These are phyloP conservation scores for Nudaria mundana DNA, from an alignment of 2,888 invertebrate species.

Conservation along the genomic window DNA sequence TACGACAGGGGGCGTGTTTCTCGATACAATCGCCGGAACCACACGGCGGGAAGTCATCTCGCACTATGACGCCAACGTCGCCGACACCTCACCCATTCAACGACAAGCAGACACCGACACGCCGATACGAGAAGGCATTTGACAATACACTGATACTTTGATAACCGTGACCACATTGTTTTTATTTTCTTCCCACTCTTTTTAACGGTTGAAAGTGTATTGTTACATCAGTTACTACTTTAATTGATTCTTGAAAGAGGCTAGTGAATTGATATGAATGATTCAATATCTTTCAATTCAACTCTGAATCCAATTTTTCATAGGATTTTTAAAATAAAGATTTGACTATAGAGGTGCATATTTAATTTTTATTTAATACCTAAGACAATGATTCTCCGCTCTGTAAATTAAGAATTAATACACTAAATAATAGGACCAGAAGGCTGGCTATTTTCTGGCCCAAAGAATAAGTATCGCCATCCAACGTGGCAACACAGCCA, in stretches of 20 bases:
- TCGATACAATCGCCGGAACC: conserved; percentile 69
- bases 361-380: too few relatives aligned
- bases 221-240: conserved; percentile 21
- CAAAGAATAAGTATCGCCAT: too few relatives aligned
- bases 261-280: neutral
- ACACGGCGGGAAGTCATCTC: conserved; percentile 52
- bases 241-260: neutral
- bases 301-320: too few relatives aligned
- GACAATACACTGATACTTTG: conserved; percentile 34
- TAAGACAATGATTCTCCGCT: too few relatives aligned
- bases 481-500: too few relatives aligned
- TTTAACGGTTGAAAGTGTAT: conserved; percentile 34
- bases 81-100: too few relatives aligned
- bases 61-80: conserved; percentile 29
- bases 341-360: too few relatives aligned
- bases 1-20: conserved; percentile 48
- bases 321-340: too few relatives aligned
- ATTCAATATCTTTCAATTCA: too few relatives aligned
- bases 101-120: conserved; percentile 1
- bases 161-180: conserved; percentile 56
- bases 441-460: too few relatives aligned
- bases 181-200: conserved; percentile 27
- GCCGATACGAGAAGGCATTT: conserved; percentile 12
- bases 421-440: too few relatives aligned
- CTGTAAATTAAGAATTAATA: too few relatives aligned